A percentile compares a stretch with the other conserved stretches of the same genome.
These are phyloP conservation scores for Oconnorella tubifera DNA, from an alignment of 2,888 invertebrate genomes.

Conservation along the genomic window DNA sequence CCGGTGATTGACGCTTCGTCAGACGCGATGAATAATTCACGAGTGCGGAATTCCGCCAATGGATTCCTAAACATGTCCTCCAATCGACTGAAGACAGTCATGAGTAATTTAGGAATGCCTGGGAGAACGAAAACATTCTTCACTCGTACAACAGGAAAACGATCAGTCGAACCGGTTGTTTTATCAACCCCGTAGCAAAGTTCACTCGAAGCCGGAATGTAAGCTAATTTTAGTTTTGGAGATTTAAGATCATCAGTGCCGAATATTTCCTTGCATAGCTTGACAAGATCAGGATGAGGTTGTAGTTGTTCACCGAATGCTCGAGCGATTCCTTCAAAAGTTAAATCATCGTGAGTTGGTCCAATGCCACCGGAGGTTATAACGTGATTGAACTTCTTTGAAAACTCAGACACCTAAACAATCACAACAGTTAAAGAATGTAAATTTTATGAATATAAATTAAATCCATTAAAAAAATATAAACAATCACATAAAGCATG, in stretches of 20 bases:
- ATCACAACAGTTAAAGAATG: too few relatives aligned
- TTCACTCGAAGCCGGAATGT: constrained; percentile 56
- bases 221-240: constrained; percentile 55
- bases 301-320: constrained; percentile 56
- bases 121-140: constrained; percentile 70
- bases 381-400: constrained; percentile 64
- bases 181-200: constrained; percentile 60
- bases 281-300: constrained; percentile 55
- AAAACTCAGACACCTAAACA: constrained; percentile 62
- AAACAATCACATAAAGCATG: too few relatives aligned
- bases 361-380: constrained; percentile 75
- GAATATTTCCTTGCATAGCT: constrained; percentile 53
- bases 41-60: constrained; percentile 43
- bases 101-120: constrained; percentile 65
- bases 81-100: constrained; percentile 55
- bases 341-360: constrained; percentile 75
- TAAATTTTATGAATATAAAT: too few relatives aligned
- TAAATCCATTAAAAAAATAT: too few relatives aligned
- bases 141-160: constrained; percentile 58
- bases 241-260: constrained; percentile 47
- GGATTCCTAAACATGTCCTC: constrained; percentile 53
- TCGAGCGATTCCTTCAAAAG: constrained; percentile 65
- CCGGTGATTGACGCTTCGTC: constrained; percentile 57
- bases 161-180: constrained; percentile 57
- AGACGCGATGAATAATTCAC: constrained; percentile 49